Evolutionary conservation across 1,140 invertebrate species (phyloP).

Genomic region (Heliconius congener): DNA sequence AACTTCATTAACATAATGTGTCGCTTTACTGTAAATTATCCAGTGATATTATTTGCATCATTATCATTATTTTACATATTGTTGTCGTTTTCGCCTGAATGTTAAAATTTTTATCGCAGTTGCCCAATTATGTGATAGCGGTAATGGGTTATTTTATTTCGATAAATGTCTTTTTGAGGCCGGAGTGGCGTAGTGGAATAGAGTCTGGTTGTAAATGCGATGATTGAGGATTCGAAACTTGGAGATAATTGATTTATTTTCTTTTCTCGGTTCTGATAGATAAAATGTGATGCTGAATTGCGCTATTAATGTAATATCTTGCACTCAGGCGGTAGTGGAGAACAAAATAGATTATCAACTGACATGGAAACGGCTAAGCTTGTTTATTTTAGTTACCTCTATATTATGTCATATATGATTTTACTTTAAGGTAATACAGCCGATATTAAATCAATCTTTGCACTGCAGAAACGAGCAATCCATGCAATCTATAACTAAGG

Average conservation of each 20-base stretch:
- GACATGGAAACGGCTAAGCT: too few species aligned
- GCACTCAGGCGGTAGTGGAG: too few species aligned
- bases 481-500: too few species aligned
- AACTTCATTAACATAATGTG: conserved; percentile 26
- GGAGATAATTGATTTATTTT: too few species aligned
- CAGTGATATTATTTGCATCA: conserved; percentile 11
- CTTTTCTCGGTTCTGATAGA: too few species aligned
- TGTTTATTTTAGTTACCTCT: too few species aligned
- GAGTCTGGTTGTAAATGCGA: neutral
- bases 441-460: too few species aligned
- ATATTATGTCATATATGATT: too few species aligned
- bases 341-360: too few species aligned
- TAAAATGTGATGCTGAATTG: neutral
- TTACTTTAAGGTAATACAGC: too few species aligned
- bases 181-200: neutral
- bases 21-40: conserved; percentile 13
- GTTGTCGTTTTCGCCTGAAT: neutral
- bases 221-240: neutral
- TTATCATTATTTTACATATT: conserved; percentile 15
- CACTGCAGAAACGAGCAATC: too few species aligned
- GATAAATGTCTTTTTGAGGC: neutral
- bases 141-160: neutral
- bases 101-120: conserved; percentile 3
- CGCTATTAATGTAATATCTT: too few species aligned
- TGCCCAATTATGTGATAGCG: neutral